Evolutionary conservation across 2,797 vertebrate genomes (phyloP), one percentile per base, ranked within the genome.

Genomic region (Diglossa cyanea): DNA sequence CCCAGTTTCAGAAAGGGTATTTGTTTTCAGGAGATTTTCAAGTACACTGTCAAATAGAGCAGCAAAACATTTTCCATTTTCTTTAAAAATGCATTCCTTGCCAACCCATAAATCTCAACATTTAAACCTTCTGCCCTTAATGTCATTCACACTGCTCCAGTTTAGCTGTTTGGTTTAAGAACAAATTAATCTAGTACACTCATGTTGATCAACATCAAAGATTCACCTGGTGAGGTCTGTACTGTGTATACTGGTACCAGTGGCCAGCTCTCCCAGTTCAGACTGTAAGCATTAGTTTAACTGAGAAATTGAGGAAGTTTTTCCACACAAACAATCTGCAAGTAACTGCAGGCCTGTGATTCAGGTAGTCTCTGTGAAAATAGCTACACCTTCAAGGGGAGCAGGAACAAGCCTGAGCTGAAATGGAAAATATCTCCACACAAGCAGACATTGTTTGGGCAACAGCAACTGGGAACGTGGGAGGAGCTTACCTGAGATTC

Each of bases 21-120:
- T 66, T 84, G 23, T 42, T 94, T 94, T 60, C 33, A 55, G 40
- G 20, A 85, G 25, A 72, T 90, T 89, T 88, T 75, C 47, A 11
- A n/a, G 25, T 55, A 73, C 8, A 7, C 39, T 87, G 63, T 87
- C 5, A 0, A 86, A 72, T 5, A 76, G 3, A 61, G 33, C 21
- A 85, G 77, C 28, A 66, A 79, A 93, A 57, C 0, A 0, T 76
- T 89, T 89, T 79, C 74, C 25, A 55, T 58, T 93, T 90, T 68
- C 42, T 62, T 61, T 33, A 35, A 33, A 81, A 78, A 51, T 7
- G 19, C 50, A 61, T 90, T 90, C 25, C 84, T 91, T 79, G 25
- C 60, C 71, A 84, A 33, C 71, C 57, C 4, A 1, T 86, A 81
- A 90, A 72, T 70, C 11, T 79, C 28, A 53, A 16, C 37, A 35